A percentile compares a stretch with the other conserved stretches of the same genome.
Conservation (phyloP, 2,888 invertebrate genomes). For the Cheilosia soror region DNA sequence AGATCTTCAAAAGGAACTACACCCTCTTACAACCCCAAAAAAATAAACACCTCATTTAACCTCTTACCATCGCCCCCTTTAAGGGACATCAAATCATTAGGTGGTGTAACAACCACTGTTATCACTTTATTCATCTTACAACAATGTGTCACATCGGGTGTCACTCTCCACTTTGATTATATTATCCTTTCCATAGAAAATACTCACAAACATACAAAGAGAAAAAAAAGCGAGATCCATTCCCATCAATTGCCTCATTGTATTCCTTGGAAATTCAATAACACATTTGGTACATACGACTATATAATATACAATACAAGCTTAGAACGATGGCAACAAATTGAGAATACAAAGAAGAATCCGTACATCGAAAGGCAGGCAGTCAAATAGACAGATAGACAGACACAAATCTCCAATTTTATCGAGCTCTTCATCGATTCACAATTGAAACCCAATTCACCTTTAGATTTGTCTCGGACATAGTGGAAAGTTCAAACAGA, state of each 20-base stretch:
- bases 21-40: too few relatives aligned
- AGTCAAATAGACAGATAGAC: slow-evolving; percentile 16
- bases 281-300: slow-evolving; percentile 12
- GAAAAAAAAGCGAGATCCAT: background rate
- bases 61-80: background rate
- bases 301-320: slow-evolving; percentile 20
- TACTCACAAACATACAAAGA: background rate
- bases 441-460: slow-evolving; percentile 63
- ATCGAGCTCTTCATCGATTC: slow-evolving; percentile 47
- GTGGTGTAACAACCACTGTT: slow-evolving; percentile 15
- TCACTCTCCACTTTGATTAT: slow-evolving; percentile 25
- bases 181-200: slow-evolving; percentile 18
- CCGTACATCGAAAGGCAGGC: slow-evolving; percentile 10
- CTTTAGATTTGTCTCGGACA: slow-evolving; percentile 8
- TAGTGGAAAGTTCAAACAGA: slow-evolving; percentile 38
- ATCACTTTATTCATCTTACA: slow-evolving; percentile 20
- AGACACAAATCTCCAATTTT: slow-evolving; percentile 37
- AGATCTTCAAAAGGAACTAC: too few relatives aligned
- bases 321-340: slow-evolving; percentile 41
- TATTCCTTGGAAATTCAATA: slow-evolving; percentile 63
- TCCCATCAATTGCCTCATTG: slow-evolving; percentile 22
- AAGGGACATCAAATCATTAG: slow-evolving; percentile 46
- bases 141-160: slow-evolving; percentile 23
- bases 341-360: slow-evolving; percentile 38
- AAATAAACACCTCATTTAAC: background rate